Evolutionary conservation across 30 jellyfish, hydroid and myxozoan genomes (phyloP).

Genomic region (Morbakka virulenta): DNA sequence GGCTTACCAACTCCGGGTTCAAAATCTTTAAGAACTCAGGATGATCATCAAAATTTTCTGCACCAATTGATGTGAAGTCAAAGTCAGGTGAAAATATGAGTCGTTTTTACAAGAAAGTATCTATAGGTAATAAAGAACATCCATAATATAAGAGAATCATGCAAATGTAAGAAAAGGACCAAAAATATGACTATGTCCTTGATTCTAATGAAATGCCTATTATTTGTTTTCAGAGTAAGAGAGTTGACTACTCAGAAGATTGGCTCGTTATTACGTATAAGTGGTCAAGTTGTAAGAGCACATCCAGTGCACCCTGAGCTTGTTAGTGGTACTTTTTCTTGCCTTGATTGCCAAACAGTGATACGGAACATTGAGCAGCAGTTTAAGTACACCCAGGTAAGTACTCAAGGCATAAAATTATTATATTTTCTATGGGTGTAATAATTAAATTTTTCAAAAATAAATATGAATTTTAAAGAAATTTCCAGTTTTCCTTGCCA

Average conservation of each 20-base stretch:
- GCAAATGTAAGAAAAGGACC: too few relatives aligned
- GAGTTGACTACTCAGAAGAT: slow-evolving; percentile 92
- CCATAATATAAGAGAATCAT: too few relatives aligned
- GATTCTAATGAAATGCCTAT: background rate
- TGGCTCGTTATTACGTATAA: slow-evolving; percentile 91
- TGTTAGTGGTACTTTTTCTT: slow-evolving; percentile 93
- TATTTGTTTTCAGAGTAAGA: slow-evolving; percentile 68
- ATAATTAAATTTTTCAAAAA: background rate
- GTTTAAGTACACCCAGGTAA: slow-evolving; percentile 95
- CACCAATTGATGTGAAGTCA: too few relatives aligned
- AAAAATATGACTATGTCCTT: too few relatives aligned
- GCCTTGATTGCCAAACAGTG: slow-evolving; percentile 96
- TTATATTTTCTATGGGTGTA: background rate
- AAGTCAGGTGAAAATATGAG: background rate
- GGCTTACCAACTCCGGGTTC: too few relatives aligned
- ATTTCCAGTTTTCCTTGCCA: too few relatives aligned
- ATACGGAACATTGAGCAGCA: slow-evolving; percentile 97
- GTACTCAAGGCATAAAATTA: background rate
- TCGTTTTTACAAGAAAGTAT: background rate
- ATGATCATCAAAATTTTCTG: too few relatives aligned
- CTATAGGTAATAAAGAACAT: background rate
- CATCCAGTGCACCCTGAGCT: slow-evolving; percentile 99
- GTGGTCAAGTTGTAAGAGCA: slow-evolving; percentile 99
- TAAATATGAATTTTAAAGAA: background rate
- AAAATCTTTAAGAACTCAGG: too few relatives aligned